Conservation (phyloP, 2,113 vertebrate genomes). For the Suncus etruscus region DNA sequence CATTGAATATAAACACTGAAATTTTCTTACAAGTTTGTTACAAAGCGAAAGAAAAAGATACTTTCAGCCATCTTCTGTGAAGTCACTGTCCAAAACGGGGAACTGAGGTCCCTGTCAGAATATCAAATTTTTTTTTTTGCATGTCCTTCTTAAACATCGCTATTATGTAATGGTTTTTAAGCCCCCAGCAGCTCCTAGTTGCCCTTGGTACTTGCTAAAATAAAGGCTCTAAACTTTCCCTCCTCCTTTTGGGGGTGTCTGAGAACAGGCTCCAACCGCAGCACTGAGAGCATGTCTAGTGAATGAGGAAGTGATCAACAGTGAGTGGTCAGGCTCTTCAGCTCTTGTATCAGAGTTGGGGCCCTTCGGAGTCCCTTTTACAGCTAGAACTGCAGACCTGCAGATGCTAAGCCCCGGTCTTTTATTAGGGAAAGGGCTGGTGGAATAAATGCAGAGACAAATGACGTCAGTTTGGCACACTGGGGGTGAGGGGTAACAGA, state of each 20-base stretch:
- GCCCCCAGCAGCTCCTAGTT: neutral
- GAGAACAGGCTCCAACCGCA: neutral
- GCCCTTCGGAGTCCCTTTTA: rapidly evolving
- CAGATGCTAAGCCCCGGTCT: neutral
- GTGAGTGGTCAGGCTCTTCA: neutral
- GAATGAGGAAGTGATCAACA: too few species aligned
- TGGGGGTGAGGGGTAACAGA: too few species aligned
- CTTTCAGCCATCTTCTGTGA: neutral
- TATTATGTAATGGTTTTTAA: neutral
- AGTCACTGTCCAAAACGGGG: neutral
- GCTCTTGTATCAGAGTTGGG: too few species aligned
- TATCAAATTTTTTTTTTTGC: neutral
- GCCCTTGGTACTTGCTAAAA: neutral
- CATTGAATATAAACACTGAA: neutral
- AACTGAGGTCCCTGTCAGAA: neutral
- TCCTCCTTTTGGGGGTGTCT: neutral
- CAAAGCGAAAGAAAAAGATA: neutral
- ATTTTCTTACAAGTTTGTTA: constrained; percentile 5
- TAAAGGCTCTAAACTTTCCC: neutral
- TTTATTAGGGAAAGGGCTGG: neutral
- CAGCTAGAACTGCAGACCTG: neutral
- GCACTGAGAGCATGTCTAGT: neutral
- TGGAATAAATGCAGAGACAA: neutral
- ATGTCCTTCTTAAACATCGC: neutral
- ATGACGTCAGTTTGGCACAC: neutral